Evolutionary conservation across 2,113 vertebrate genomes (phyloP), one percentile per base, ranked within the genome.

Genomic region (Scopus umbretta): DNA sequence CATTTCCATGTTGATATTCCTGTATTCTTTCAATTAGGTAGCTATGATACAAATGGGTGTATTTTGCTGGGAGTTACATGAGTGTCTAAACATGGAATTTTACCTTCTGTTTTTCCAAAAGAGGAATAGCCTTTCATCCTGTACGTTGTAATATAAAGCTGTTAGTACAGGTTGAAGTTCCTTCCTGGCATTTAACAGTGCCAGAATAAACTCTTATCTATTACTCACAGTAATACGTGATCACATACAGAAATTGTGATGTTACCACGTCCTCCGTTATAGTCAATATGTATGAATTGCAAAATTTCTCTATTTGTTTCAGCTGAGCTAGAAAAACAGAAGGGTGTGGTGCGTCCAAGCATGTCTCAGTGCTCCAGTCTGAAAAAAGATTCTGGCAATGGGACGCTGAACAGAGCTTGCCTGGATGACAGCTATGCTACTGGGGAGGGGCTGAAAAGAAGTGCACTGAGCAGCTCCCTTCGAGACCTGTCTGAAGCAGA

Each of bases 291-390:
- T 62, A 38, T 52, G 38, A 86, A 83, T 49, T 49, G 45, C 70
- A 61, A 59, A 36, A 10, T 10, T 3, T 2, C 40, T 32, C 13
- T 67, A 36, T 95, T 90, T 66, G 30, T 92, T 97, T 36, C 98
- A 99, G 99, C 99, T 45, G 99, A 99, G 95, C 98, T 99, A 8
- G 99, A 99, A 90, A 99, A 99, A 66, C 99, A 99, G 98, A 99
- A 99, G 92, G 99, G 99, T 0, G 98, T 99, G 34, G 98, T 99
- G 45, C 98, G 99, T 15, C 98, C 99, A 80, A 99, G 99, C 97
- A 98, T 99, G 97, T 99, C 99, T 43, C 99, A 99, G 93, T 98
- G 98, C 93, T 99, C 99, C 21, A 98, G 98, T 38, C 97, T 99
- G 78, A 99, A 99, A 95, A 99, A 99, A 95, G 99, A 99, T 12